phyloP scores from a whole-genome alignment of 2,113 vertebrate species.

The Poeciliopsis retropinna region DNA sequence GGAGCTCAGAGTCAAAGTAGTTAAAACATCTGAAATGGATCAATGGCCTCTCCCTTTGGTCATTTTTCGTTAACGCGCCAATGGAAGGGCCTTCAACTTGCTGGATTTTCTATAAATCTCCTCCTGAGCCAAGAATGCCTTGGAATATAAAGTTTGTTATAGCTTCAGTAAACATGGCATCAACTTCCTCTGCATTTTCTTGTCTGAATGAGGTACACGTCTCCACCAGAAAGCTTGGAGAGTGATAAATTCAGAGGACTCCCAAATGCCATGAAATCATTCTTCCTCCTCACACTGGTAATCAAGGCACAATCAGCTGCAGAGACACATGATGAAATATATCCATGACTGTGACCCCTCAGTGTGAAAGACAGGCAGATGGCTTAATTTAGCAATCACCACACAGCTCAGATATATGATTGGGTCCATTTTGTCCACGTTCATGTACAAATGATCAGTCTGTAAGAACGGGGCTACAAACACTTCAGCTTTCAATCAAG shows the following conservation, averaged over 20 bases:
- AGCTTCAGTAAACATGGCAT: slow-evolving; percentile 11
- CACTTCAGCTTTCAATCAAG: slow-evolving; percentile 30
- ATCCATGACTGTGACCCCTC: slow-evolving; percentile 47
- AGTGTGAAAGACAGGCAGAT: slow-evolving; percentile 42
- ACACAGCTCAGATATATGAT: slow-evolving; percentile 42
- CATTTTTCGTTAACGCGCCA: no score
- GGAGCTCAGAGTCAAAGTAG: no score
- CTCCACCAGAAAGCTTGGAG: background rate
- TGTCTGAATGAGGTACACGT: slow-evolving; percentile 8
- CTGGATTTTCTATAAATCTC: no score
- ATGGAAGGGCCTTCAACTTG: no score
- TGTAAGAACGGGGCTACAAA: slow-evolving; percentile 15
- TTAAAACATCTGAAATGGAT: no score
- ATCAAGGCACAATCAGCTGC: slow-evolving; percentile 56
- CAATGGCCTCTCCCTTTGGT: no score
- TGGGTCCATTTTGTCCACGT: slow-evolving; percentile 44
- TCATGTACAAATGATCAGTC: slow-evolving; percentile 35
- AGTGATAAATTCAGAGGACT: slow-evolving; percentile 27
- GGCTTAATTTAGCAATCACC: slow-evolving; percentile 58
- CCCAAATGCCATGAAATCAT: slow-evolving; percentile 46
- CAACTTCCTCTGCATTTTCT: background rate
- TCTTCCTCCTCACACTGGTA: slow-evolving; percentile 33
- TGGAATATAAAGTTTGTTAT: background rate
- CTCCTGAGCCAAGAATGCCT: no score
- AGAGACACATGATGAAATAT: slow-evolving; percentile 24